Base-by-base conservation (phyloP, 2,113 vertebrate species). In the Acanthochromis polyacanthus region DNA sequence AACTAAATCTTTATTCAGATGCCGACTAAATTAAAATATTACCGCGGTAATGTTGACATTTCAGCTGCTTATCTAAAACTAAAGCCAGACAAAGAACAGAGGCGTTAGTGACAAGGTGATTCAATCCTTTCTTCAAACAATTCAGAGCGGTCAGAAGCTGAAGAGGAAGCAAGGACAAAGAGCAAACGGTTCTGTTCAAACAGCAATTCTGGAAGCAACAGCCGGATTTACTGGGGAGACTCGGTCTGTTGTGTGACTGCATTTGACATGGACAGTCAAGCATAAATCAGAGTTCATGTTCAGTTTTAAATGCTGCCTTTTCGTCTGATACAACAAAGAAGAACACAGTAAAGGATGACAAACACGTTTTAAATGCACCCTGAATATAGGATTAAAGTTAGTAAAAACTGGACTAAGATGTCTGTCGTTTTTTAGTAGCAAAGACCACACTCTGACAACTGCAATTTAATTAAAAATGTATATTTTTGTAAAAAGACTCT, bases 31-130 rank as follows among this genome's bases (percentile, higher is more conserved):
- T 5, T 3, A 32, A 32, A 25, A 25, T 32, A 57, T 28, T n/a
- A 1, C 52, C 16, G 52, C 3, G 38, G 6, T 45, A 36, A 40
- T 43, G 32, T 40, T 25, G 40, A 48, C 1, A 58, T 58, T 59
- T 12, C 28, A 59, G 55, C n/a, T 17, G 40, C 43, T 16, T 9
- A 25, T 58, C 40, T 36, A 32, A 71, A 64, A 19, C 60, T 43
- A 23, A 43, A 69, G 45, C 38, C 53, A 30, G 17, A 69, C 17
- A 43, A 45, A 46, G 56, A 57, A 57, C 40, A 46, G 25, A 30
- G 45, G 23, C 28, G 6, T 43, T 20, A 20, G 3, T 46, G 28
- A 71, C 43, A 71, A 16, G 25, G 14, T 71, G 55, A 23, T 22
- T 48, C 19, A 20, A 19, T 28, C 20, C 36, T 25, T 20, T 14